Percentiles rank a stretch among this genome's conserved stretches.
Conservation (phyloP, 2,888 invertebrate genomes). For the Choristoneura rosaceana region DNA sequence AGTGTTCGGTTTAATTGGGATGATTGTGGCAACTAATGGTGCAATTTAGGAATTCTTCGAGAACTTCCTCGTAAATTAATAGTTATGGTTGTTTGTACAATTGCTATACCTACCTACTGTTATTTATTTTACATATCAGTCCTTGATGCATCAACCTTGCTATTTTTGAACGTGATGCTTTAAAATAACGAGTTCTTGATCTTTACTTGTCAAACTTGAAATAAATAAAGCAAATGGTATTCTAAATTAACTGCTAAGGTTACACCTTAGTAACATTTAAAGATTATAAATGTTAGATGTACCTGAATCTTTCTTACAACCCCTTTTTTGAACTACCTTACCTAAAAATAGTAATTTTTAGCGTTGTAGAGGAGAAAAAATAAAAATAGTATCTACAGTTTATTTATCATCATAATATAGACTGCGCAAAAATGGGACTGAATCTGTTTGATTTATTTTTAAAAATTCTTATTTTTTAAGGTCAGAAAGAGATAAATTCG, state of each 20-base stretch:
- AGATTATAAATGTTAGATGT: background rate
- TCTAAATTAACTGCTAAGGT: background rate
- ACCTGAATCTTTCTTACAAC: background rate
- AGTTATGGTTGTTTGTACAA: constrained; percentile 8
- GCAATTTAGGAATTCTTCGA: constrained; percentile 23
- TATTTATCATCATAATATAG: too few species aligned
- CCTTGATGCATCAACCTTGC: constrained; percentile 24
- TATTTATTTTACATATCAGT: constrained; percentile 17
- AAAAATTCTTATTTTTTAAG: too few species aligned
- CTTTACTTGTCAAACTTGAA: constrained; percentile 22
- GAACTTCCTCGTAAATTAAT: constrained; percentile 30
- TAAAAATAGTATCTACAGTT: too few species aligned
- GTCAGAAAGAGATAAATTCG: too few species aligned
- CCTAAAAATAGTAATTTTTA: too few species aligned
- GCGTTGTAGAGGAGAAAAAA: too few species aligned
- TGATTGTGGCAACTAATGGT: constrained; percentile 30
- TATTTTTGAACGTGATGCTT: constrained; percentile 24
- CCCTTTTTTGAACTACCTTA: too few species aligned
- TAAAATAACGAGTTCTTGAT: constrained; percentile 25
- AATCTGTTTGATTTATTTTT: too few species aligned
- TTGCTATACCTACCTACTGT: constrained; percentile 15
- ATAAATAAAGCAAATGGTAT: constrained; percentile 16
- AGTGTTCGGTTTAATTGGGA: constrained; percentile 29
- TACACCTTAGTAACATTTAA: background rate
- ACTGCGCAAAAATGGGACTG: too few species aligned